Evolutionary conservation across 2,888 invertebrate species (phyloP).

Genomic region (Mesoligia furuncula): DNA sequence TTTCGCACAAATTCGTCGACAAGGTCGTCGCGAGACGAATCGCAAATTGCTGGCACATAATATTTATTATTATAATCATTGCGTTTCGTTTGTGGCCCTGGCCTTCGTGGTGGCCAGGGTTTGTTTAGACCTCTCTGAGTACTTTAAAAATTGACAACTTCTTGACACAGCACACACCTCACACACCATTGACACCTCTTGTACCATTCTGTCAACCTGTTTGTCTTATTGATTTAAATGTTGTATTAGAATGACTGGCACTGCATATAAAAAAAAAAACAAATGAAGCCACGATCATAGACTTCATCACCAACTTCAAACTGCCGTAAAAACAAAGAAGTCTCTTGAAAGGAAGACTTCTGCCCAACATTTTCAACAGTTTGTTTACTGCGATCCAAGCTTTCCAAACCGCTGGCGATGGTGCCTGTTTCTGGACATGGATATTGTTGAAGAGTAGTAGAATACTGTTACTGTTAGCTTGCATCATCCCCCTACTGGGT

Average conservation of each 20-base stretch:
- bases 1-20: constrained; percentile 56
- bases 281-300: background rate
- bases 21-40: constrained; percentile 64
- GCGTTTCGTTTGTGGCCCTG: constrained; percentile 36
- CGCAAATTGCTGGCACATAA: constrained; percentile 58
- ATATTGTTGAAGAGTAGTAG: no score
- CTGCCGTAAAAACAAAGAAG: background rate
- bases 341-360: background rate
- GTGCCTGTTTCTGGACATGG: background rate
- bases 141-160: no score
- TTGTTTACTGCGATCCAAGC: background rate
- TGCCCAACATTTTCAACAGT: background rate
- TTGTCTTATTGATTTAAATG: background rate
- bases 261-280: background rate
- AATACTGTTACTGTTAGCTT: background rate
- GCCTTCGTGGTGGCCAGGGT: constrained; percentile 20
- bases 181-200: no score
- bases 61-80: constrained; percentile 62
- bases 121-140: background rate
- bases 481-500: no score
- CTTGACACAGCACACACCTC: background rate
- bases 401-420: background rate
- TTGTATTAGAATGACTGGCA: background rate
- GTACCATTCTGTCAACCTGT: background rate
- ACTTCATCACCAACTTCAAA: background rate